Evolutionary conservation across 1,140 invertebrate genomes (phyloP), one percentile per base, ranked within the genome.

Genomic region (Lamellibrachia luymesi): DNA sequence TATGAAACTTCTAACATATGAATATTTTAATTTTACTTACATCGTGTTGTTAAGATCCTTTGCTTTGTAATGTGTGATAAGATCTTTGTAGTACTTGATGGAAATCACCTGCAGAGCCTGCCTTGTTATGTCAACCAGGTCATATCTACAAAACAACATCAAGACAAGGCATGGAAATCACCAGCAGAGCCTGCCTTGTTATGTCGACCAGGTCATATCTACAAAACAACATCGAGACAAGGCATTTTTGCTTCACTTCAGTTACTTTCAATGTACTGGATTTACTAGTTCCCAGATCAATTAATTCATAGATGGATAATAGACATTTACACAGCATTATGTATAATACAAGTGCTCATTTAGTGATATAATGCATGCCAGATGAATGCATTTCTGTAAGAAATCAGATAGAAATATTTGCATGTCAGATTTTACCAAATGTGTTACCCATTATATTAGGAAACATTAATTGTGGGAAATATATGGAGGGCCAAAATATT

Each of bases 111-210:
- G 98, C 49, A 98, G 96, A 25, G 97, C 97, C 97, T 99, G 98
- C 93, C 98, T 97, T 0, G 98, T 98, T n/a, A 99, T 94, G 96
- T 99, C 98, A 2, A 98, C 98, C 0, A 99, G 94, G 95, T 99
- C 98, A 96, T 99, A 97, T 91, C 96, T 93, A 22, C 2, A 4
- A 8, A 80, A 80, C 64, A 80, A 10, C 64, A 80, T 38, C 38
- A 38, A 38, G 38, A 38, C 38, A 38, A 38, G 38, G 38, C 38
- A 98, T 38, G 38, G 0, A 38, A 38, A 38, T 38, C 38, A 38
- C 38, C 38, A 0, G 38, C 38, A 38, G 38, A 38, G 38, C 38
- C 38, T 38, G 38, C 38, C 38, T 38, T 38, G 38, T 38, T 38
- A 38, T 38, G 38, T 38, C 38, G 1, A 38, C 98, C 0, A 99